Evolutionary conservation across 2,113 vertebrate species (phyloP).

Genomic region (Trematomus loennbergii): DNA sequence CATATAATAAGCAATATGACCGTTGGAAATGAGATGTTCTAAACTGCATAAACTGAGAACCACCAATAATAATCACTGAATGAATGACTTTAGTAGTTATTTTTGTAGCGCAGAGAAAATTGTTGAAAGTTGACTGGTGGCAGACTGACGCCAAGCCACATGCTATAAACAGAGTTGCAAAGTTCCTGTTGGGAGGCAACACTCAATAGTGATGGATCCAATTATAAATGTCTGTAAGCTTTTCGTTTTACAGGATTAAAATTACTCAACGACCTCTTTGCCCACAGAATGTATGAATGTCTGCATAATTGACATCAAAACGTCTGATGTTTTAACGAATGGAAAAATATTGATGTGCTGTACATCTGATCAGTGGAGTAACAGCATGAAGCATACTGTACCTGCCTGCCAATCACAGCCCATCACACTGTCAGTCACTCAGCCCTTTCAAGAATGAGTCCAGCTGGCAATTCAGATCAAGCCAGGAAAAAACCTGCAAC

Average conservation of each 20-base stretch:
- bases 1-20: background rate
- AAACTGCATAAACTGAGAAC: constrained; percentile 4
- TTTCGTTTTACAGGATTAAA: constrained; percentile 23
- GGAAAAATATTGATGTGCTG: constrained; percentile 4
- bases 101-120: constrained; percentile 16
- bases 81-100: constrained; percentile 18
- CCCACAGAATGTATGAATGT: background rate
- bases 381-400: background rate
- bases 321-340: constrained; percentile 1
- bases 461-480: constrained; percentile 20
- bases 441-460: background rate
- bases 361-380: constrained; percentile 7
- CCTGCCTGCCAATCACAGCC: constrained; percentile 21
- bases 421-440: constrained; percentile 35
- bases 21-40: background rate
- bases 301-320: constrained; percentile 1
- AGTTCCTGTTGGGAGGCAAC: constrained; percentile 12
- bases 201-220: constrained; percentile 9
- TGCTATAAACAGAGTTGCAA: constrained; percentile 37
- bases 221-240: constrained; percentile 35
- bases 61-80: constrained; percentile 17
- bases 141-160: constrained; percentile 22
- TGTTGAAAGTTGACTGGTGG: constrained; percentile 10
- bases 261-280: background rate
- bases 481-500: background rate